Base-by-base conservation (phyloP, 2,113 vertebrate species). In the Oncorhynchus masou region DNA sequence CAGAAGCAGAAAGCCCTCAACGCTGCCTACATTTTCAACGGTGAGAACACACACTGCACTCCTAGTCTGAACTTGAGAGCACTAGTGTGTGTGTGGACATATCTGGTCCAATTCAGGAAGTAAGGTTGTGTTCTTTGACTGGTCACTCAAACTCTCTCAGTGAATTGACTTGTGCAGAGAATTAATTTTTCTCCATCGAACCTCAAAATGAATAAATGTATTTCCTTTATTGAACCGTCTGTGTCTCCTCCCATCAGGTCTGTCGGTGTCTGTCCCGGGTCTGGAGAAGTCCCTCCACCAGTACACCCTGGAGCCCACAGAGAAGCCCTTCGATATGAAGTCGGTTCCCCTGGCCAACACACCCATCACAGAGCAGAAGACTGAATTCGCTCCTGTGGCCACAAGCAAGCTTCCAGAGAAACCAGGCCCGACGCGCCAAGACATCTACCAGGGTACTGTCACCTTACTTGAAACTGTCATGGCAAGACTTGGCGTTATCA, bases 251-350 rank as follows among this genome's bases (percentile, higher is more conserved):
- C 20, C 29, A 24, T 59, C 86, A 99, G 98, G 96, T 81, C 70
- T 99, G 83, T 95, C 96, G 0, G 96, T 98, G 4, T 99, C 98
- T 11, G 79, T 99, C 51, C 96, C 96, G 27, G 97, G 97, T 1
- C 93, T 99, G 94, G 97, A 99, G 87, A 98, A 98, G 78, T 96
- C 96, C 13, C 92, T 99, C 49, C 95, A 99, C 83, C 97, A 99
- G 78, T 99, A 99, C 69, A 99, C 96, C 0, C 70, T 99, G 90
- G 96, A 98, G 48, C 98, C 98, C 29, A 93, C 96, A 0, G 97
- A 99, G 70, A 99, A 96, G 73, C 95, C 97, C 0, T 99, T 99
- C 54, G 97, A 99, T 88, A 95, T 99, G 94, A 99, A 95, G 87
- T 93, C 94, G 0, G 92, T 99, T 83, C 97, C 97, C 0, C 93